A percentile compares a stretch with the other conserved stretches of the same genome.
phyloP scores from a whole-genome alignment of 2,113 vertebrate genomes.

The Erythrocercus mccallii region DNA sequence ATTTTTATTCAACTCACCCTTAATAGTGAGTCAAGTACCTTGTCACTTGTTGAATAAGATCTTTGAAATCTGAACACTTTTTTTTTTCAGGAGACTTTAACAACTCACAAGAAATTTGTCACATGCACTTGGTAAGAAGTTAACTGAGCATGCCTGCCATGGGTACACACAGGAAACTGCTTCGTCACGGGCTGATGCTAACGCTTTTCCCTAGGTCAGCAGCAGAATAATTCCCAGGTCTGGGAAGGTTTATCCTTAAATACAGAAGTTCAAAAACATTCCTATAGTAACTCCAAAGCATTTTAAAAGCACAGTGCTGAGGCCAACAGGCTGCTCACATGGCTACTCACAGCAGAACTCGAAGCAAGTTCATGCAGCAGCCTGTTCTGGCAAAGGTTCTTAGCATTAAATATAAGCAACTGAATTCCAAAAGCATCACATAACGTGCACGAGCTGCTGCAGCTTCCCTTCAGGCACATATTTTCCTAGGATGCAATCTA shows the following conservation, averaged over 20 bases:
- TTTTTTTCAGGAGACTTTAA: constrained; percentile 17
- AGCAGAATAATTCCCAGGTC: neutral
- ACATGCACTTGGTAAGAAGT: constrained; percentile 22
- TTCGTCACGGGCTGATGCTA: neutral
- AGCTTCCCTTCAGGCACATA: neutral
- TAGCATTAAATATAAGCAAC: neutral
- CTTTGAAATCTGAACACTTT: neutral
- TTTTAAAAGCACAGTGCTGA: neutral
- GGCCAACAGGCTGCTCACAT: neutral
- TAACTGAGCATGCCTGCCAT: constrained; percentile 57
- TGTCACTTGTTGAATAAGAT: neutral
- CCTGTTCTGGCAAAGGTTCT: neutral
- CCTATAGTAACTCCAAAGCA: neutral
- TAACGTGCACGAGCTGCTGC: neutral
- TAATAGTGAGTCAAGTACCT: neutral
- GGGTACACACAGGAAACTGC: neutral
- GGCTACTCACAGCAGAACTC: neutral
- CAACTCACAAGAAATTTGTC: constrained; percentile 30
- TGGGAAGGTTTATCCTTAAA: neutral
- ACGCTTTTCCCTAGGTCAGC: neutral
- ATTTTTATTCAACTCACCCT: neutral
- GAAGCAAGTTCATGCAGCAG: neutral
- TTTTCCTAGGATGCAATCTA: neutral
- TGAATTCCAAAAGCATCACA: neutral
- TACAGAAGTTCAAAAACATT: neutral